A percentile compares a stretch with the other conserved stretches of the same genome.
Conservation (phyloP, 2,797 vertebrate species). For the Alcedo atthis region DNA sequence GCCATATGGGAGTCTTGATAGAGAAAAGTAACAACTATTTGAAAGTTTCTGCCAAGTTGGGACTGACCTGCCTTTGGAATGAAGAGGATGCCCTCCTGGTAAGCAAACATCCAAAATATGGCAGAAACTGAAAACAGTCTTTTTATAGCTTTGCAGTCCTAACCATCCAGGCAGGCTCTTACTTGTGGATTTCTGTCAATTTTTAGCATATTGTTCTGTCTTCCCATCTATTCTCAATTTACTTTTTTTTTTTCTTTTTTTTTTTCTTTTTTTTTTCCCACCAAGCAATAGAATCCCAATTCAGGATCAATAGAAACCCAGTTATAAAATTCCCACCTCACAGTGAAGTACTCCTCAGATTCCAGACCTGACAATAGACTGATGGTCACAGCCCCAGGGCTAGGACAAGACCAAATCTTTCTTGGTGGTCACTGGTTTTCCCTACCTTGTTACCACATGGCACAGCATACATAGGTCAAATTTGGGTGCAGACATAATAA, state of each 20-base stretch:
- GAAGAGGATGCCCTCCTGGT: slow-evolving; percentile 84
- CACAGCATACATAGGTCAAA: neutral
- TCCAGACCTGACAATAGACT: neutral
- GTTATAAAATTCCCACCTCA: neutral
- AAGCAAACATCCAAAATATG: slow-evolving; percentile 21
- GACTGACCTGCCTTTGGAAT: slow-evolving; percentile 85
- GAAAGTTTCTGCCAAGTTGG: slow-evolving; percentile 83
- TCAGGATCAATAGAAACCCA: neutral
- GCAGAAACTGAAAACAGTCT: neutral
- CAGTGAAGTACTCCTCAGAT: neutral
- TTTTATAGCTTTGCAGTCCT: neutral
- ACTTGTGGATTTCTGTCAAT: neutral
- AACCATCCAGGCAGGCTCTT: neutral
- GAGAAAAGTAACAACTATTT: slow-evolving; percentile 76
- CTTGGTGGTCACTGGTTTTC: neutral
- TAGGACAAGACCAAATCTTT: neutral
- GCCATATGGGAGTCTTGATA: slow-evolving; percentile 80
- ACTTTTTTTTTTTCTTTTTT: neutral
- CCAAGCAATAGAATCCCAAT: neutral
- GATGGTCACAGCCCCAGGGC: neutral
- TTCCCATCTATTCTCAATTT: neutral
- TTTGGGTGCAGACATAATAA: neutral
- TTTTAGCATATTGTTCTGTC: neutral
- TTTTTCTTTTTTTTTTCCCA: too few species aligned
- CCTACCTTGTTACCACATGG: neutral